Base-by-base conservation (phyloP, 2,888 invertebrate species). In the Desoria tigrina region DNA sequence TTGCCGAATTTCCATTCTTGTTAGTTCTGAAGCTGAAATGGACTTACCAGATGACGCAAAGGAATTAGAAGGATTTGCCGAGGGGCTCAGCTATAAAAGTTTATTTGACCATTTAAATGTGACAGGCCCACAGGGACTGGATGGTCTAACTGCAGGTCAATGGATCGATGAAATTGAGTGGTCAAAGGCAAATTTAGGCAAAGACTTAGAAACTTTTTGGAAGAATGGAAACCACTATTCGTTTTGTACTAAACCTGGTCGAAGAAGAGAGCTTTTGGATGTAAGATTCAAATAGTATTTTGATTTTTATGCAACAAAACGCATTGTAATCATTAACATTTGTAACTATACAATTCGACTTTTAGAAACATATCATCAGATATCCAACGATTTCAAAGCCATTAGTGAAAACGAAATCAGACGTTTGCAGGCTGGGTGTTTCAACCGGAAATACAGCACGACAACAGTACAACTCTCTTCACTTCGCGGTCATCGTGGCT, bases 31-130 rank as follows among this genome's bases (percentile, higher is more conserved):
- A 9, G 57, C 55, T 56, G 50, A 42, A 1, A 63, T 65, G 37
- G 65, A 67, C 11, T 55, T 65, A 14, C 28, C 53, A 14, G 63
- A 67, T 42, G 54, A 67, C 50, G 65, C 67, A 2, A 65, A 65
- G 42, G 65, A 68, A 28, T 26, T 71, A 23, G 70, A 67, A 18
- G 62, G 57, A 18, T 42, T 54, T 27, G 61, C 61, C n/a, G 61
- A 56, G 1, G 68, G 68, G 0, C 61, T 32, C 9, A 58, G 65
- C n/a, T 71, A 58, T 39, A 42, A 21, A 6, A 63, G 50, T 21
- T 26, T 63, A 9, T 75, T 73, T 63, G 71, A 75, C 24, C 64
- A 60, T 1, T 49, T 72, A 3, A 60, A 54, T 16, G 70, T 74
- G 50, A 62, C 69, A 14, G 56, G 58, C 1, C 73, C 75, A 42